Evolutionary conservation across 1,140 invertebrate species (phyloP).

Genomic region (Acromyrmex heyeri): DNA sequence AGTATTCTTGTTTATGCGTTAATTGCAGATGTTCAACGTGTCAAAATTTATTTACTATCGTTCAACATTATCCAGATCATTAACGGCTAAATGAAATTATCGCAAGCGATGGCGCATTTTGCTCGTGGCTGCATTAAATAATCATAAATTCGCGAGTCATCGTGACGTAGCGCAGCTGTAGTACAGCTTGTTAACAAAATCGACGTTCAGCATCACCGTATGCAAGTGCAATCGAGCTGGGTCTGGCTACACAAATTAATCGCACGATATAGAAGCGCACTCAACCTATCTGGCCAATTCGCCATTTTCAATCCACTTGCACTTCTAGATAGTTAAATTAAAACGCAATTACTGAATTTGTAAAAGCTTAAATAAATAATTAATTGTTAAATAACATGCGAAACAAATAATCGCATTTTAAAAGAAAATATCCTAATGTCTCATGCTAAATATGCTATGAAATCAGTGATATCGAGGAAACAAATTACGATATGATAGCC

Average conservation of each 20-base stretch:
- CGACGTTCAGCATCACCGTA: conserved; percentile 18
- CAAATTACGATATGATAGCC: not conserved
- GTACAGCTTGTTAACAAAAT: conserved; percentile 52
- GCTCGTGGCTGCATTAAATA: conserved; percentile 53
- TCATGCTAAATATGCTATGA: not conserved
- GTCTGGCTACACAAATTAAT: conserved; percentile 12
- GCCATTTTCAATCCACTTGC: not conserved
- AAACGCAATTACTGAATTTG: not conserved
- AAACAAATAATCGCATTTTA: not conserved
- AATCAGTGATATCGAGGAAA: not conserved
- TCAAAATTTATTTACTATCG: conserved; percentile 45
- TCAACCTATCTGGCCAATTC: not conserved
- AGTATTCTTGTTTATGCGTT: not conserved
- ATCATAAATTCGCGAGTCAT: conserved; percentile 44
- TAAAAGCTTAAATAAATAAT: not conserved
- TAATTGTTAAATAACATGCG: not conserved
- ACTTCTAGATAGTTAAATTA: not conserved
- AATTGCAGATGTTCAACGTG: conserved; percentile 18
- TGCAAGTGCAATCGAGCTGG: conserved; percentile 4
- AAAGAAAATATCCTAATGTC: not conserved
- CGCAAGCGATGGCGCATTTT: conserved; percentile 32
- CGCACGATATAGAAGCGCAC: not conserved
- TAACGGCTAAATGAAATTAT: conserved; percentile 52
- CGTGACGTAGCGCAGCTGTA: conserved; percentile 19
- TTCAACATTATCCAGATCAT: conserved; percentile 33